Evolutionary conservation across 2,113 vertebrate species (phyloP).

Genomic region (Eonycteris spelaea): DNA sequence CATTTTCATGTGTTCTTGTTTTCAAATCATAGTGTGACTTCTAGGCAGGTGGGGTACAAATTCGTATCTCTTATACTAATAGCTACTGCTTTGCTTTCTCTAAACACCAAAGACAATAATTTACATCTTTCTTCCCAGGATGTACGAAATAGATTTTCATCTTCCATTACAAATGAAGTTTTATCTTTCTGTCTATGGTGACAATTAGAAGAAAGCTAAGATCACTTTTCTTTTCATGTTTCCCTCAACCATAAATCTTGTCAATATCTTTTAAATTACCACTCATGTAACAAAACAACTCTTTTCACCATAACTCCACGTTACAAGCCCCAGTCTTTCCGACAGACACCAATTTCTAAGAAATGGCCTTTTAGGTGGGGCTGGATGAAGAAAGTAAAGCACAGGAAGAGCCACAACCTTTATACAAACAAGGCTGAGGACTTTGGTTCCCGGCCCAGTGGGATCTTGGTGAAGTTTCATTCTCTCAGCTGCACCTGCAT

Average conservation of each 20-base stretch:
- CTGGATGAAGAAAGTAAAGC: neutral
- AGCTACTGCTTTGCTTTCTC: slow-evolving; percentile 61
- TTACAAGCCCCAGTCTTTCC: neutral
- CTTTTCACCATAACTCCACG: neutral
- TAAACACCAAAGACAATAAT: slow-evolving; percentile 53
- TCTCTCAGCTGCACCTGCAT: neutral
- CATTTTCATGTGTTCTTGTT: slow-evolving; percentile 64
- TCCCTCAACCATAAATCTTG: slow-evolving; percentile 55
- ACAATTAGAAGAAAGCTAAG: slow-evolving; percentile 38
- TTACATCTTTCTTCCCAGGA: slow-evolving; percentile 59
- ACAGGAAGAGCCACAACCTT: neutral
- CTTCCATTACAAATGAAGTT: slow-evolving; percentile 58
- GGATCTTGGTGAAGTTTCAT: neutral
- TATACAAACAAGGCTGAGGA: neutral
- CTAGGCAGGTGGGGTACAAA: slow-evolving; percentile 49
- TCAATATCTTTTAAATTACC: slow-evolving; percentile 37
- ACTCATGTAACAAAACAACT: neutral
- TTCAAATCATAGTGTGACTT: slow-evolving; percentile 54
- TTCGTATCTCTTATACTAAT: slow-evolving; percentile 60
- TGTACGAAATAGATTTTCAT: slow-evolving; percentile 44
- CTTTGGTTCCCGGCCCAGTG: neutral
- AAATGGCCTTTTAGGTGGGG: neutral
- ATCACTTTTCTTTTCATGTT: slow-evolving; percentile 40
- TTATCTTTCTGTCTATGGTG: slow-evolving; percentile 57
- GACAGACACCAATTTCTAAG: neutral